Evolutionary conservation across 2,797 vertebrate genomes (phyloP), one percentile per base, ranked within the genome.

Genomic region (Menidia menidia): DNA sequence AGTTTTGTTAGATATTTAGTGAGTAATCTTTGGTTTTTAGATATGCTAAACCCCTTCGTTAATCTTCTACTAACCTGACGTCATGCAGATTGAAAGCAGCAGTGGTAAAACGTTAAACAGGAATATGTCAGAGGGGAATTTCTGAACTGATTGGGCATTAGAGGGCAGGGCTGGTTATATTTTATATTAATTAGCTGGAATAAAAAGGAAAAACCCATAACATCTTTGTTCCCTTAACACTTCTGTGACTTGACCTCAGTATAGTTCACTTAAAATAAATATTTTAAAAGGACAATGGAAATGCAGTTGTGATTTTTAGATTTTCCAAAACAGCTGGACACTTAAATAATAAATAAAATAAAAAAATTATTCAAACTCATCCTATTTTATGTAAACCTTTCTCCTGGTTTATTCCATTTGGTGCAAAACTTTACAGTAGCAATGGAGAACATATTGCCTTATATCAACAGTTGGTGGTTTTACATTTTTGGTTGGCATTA

Each of bases 1-100:
- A 99, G 90, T 98, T 99, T 94, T 99, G 97, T 95, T 99, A 97
- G 89, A 93, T 89, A 55, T 67, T 93, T 93, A 92, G 96, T 97
- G 94, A 97, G 96, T 97, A 94, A 90, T 69, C 58, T 87, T 87
- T 88, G 63, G 66, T 87, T 58, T 32, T 39, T 55, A 15, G 55
- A 64, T 68, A 60, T 79, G 16, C 14, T 16, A 72, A 55, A 42
- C 7, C 0, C 31, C 66, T 18, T 45, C 56, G 18, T 71, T 25
- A 55, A 41, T 55, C 33, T 19, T 45, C 30, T 72, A 19, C 32
- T 71, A 69, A 60, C 32, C 31, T 75, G 43, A 71, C 70, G 42
- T 75, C 9, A 55, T 60, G n/a, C 60, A 69, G 71, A 72, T 18
- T 77, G 31, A 64, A 68, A 79, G 50, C 68, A 48, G 44, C 55